Percentiles rank a stretch among this genome's conserved stretches.
Conservation (phyloP, 2,113 vertebrate species). For the Engystomops pustulosus region DNA sequence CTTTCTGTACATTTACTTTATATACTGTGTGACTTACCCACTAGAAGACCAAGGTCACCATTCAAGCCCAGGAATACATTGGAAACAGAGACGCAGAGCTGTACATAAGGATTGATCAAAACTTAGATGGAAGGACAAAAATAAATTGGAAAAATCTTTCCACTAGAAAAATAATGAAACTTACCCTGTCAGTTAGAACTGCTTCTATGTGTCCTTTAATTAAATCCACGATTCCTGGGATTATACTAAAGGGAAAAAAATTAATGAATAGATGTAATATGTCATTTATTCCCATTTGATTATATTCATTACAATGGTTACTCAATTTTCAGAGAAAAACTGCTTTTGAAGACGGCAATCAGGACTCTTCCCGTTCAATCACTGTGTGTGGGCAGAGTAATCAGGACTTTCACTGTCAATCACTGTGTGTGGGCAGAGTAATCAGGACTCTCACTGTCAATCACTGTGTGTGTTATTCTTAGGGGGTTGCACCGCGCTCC, state of each 20-base stretch:
- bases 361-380: too few species aligned
- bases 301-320: too few species aligned
- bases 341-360: too few species aligned
- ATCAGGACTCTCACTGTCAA: too few species aligned
- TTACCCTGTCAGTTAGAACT: conserved; percentile 25
- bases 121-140: too few species aligned
- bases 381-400: too few species aligned
- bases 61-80: conserved; percentile 65
- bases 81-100: conserved; percentile 65
- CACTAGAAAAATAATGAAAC: neutral
- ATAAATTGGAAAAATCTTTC: neutral
- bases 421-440: too few species aligned
- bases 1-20: neutral
- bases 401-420: too few species aligned
- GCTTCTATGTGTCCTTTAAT: neutral
- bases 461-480: too few species aligned
- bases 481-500: too few species aligned
- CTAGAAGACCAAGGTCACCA: conserved; percentile 64
- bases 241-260: neutral
- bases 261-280: neutral
- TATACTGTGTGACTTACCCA: conserved; percentile 62
- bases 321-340: too few species aligned
- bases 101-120: neutral
- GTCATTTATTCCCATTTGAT: neutral
- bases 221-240: neutral